A percentile compares a stretch with the other conserved stretches of the same genome.
Conservation (phyloP, 2,888 invertebrate species). For the Platypus cylindrus region DNA sequence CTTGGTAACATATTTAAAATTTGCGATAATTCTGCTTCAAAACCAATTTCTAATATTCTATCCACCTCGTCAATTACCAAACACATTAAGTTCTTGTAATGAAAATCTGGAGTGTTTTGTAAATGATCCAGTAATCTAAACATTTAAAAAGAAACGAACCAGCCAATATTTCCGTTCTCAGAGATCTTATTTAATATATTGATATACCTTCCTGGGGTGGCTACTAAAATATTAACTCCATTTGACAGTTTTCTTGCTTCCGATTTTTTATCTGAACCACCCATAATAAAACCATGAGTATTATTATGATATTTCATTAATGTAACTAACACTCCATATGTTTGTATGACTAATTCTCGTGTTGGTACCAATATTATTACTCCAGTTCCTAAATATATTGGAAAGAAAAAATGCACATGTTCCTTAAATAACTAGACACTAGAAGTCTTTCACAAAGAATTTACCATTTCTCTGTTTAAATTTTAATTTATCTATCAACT, state of each 20-base stretch:
- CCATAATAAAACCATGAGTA: slow-evolving; percentile 91
- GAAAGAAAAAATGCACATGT: too few relatives aligned
- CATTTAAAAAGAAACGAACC: not conserved
- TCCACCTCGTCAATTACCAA: slow-evolving; percentile 96
- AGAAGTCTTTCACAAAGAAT: too few relatives aligned
- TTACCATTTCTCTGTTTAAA: slow-evolving; percentile 86
- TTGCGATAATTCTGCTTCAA: slow-evolving; percentile 93
- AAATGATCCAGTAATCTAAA: slow-evolving; percentile 80
- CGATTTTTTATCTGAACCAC: slow-evolving; percentile 79
- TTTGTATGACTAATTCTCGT: slow-evolving; percentile 93
- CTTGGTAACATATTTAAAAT: slow-evolving; percentile 86
- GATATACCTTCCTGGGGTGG: slow-evolving; percentile 76
- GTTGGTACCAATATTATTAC: slow-evolving; percentile 91
- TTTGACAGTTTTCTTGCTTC: slow-evolving; percentile 84
- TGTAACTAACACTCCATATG: slow-evolving; percentile 89
- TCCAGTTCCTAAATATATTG: slow-evolving; percentile 79
- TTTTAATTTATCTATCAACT: slow-evolving; percentile 76
- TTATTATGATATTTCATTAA: slow-evolving; percentile 82
- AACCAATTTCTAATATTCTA: slow-evolving; percentile 91
- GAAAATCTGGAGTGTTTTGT: slow-evolving; percentile 74
- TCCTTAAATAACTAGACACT: too few relatives aligned
- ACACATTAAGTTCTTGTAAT: slow-evolving; percentile 88
- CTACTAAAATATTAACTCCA: slow-evolving; percentile 84
- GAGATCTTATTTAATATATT: not conserved
- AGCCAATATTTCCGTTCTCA: not conserved